Conservation (phyloP, 2,888 invertebrate species). For the Tridacna crocea region DNA sequence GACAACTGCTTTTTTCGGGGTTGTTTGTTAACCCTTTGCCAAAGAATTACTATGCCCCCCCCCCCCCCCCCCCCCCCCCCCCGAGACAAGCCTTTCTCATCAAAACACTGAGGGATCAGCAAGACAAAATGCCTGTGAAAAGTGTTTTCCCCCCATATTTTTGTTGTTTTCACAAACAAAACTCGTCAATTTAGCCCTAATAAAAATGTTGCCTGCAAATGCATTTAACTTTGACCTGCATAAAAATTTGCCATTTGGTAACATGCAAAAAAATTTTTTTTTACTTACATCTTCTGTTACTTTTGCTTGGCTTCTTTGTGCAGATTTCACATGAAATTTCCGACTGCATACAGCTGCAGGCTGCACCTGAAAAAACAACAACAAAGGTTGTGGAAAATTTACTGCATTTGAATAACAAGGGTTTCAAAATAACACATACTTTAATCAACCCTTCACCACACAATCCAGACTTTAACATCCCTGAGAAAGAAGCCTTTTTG, state of each 20-base stretch:
- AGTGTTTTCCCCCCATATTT: neutral
- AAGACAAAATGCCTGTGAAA: too few species aligned
- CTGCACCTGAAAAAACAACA: conserved; percentile 6
- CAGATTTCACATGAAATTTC: conserved; percentile 4
- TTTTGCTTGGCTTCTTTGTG: conserved; percentile 6
- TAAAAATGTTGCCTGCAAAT: neutral
- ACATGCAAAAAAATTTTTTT: neutral
- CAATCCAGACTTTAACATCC: too few species aligned
- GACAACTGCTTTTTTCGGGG: too few species aligned
- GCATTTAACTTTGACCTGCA: neutral
- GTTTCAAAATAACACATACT: too few species aligned
- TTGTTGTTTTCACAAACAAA: neutral
- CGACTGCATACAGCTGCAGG: neutral
- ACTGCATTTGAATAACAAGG: too few species aligned
- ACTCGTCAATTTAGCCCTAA: neutral
- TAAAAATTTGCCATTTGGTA: neutral
- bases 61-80: too few species aligned
- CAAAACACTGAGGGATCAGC: too few species aligned
- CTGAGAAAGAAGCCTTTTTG: neutral
- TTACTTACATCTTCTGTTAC: conserved; percentile 14
- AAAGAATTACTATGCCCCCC: too few species aligned
- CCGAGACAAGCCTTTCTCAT: too few species aligned
- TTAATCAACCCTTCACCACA: neutral
- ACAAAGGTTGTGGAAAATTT: too few species aligned
- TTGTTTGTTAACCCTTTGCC: too few species aligned